Percentiles rank a stretch among this genome's conserved stretches.
Evolutionary conservation across 2,888 invertebrate species (phyloP).

Genomic region (Thereva unica): DNA sequence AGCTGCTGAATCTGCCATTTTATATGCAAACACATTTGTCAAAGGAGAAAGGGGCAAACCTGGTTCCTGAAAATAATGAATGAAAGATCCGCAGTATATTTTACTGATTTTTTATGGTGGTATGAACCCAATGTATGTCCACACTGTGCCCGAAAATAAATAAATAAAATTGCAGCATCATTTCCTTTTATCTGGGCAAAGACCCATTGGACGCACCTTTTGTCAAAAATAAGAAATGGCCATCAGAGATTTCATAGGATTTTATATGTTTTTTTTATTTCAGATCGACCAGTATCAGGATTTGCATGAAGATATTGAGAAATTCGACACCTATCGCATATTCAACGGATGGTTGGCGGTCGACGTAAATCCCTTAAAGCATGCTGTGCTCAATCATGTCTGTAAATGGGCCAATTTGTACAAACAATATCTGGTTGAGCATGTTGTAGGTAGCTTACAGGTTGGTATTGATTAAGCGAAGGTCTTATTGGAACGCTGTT

Average conservation of each 20-base stretch:
- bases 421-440: slow-evolving; percentile 81
- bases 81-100: too few species aligned
- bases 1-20: too few species aligned
- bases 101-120: too few species aligned
- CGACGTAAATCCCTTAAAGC: slow-evolving; percentile 78
- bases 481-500: slow-evolving; percentile 46
- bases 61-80: too few species aligned
- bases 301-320: slow-evolving; percentile 73
- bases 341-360: slow-evolving; percentile 81
- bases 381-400: slow-evolving; percentile 78
- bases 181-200: too few species aligned
- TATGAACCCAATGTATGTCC: too few species aligned
- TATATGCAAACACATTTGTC: too few species aligned
- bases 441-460: slow-evolving; percentile 69
- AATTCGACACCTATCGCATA: slow-evolving; percentile 68
- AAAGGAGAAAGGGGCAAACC: too few species aligned
- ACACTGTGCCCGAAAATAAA: too few species aligned
- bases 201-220: too few species aligned
- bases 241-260: slow-evolving; percentile 50
- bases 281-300: slow-evolving; percentile 57
- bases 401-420: slow-evolving; percentile 88
- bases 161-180: too few species aligned
- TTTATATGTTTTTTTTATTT: slow-evolving; percentile 45
- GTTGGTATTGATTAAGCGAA: slow-evolving; percentile 53
- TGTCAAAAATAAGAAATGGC: slow-evolving; percentile 64